Evolutionary conservation across 2,797 vertebrate genomes (phyloP), one percentile per base, ranked within the genome.

Genomic region (Smutsia gigantea): DNA sequence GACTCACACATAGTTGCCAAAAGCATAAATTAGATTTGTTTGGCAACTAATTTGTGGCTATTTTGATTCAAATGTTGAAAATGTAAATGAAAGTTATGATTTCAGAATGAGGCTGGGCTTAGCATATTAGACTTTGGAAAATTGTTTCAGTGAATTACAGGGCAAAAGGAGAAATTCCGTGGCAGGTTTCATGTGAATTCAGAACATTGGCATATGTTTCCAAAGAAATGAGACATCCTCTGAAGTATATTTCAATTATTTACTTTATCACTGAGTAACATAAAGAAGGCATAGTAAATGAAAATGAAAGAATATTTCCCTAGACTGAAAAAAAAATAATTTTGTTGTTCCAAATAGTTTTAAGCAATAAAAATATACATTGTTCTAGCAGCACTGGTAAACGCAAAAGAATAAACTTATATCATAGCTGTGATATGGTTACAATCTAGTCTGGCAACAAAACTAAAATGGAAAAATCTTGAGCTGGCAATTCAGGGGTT

Each of bases 21-120:
- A 98, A 98, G 94, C 97, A 98, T 97, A 98, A 98, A 98, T 98
- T 97, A 98, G 74, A 98, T 98, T 98, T 97, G 82, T 97, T 98
- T 98, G 95, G 96, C 95, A 98, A 97, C 97, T 95, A 97, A 97
- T 96, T 96, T 97, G 83, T 11, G 1, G 85, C 78, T 97, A 97
- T 97, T 98, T 97, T 97, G 88, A 98, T 94, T 98, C 95, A 97
- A 96, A 97, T 90, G 79, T 83, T 98, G 96, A 97, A 95, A 95
- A 66, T 94, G 66, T 87, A 96, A 97, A 98, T 97, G 97, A 94
- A 90, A 94, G 42, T 63, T 97, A 98, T 90, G 85, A 79, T 90
- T 98, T 97, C 97, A 95, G 94, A 98, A 97, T 97, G 95, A 97
- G 57, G 92, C 55, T 97, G 95, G 98, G 72, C 90, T 98, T 93